Percentiles rank a stretch among this genome's conserved stretches.
Conservation (phyloP, 1,140 invertebrate genomes). For the Hylaeus volcanicus region DNA sequence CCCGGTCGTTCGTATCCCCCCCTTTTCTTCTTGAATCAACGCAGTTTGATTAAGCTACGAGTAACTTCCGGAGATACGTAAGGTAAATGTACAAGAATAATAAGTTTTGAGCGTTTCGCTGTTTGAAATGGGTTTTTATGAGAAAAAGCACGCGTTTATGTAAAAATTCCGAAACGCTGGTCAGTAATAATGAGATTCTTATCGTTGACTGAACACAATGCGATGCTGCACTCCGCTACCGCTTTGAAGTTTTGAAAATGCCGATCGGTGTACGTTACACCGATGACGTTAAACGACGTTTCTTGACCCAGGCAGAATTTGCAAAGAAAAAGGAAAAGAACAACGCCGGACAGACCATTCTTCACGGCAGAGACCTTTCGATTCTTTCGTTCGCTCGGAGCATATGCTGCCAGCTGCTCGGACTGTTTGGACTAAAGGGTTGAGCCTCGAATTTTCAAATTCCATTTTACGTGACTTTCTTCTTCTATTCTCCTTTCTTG, state of each 20-base stretch:
- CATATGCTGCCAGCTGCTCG: slow-evolving; percentile 66
- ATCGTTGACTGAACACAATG: neutral
- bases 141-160: no score
- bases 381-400: slow-evolving; percentile 37
- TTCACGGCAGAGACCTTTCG: neutral
- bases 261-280: slow-evolving; percentile 1
- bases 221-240: no score
- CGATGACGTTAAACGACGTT: neutral
- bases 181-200: neutral
- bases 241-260: neutral
- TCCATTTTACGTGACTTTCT: slow-evolving; percentile 52
- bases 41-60: neutral
- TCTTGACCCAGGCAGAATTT: slow-evolving; percentile 16
- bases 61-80: neutral
- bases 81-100: neutral
- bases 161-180: neutral
- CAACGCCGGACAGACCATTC: neutral
- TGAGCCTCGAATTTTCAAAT: slow-evolving; percentile 56
- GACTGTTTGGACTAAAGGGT: slow-evolving; percentile 58
- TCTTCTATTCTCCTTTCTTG: neutral
- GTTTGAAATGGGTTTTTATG: no score
- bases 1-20: no score
- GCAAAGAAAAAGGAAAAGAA: slow-evolving; percentile 1
- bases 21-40: neutral
- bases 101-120: no score